A percentile compares a stretch with the other conserved stretches of the same genome.
Conservation (phyloP, 2,888 invertebrate genomes). For the Yponomeuta evonymella region DNA sequence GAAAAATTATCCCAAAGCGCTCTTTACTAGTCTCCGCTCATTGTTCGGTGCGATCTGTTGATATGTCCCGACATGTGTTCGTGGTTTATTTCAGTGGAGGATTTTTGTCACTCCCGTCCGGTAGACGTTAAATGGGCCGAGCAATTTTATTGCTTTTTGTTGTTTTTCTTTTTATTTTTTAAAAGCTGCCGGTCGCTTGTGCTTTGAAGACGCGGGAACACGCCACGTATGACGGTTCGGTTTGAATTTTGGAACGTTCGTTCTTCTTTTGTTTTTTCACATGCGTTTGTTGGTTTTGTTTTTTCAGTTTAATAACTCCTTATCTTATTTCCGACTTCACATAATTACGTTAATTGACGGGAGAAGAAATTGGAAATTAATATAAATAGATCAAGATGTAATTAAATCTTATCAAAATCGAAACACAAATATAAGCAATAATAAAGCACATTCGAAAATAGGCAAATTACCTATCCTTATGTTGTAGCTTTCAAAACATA, state of each 20-base stretch:
- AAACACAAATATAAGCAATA: too few species aligned
- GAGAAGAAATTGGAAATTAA: too few species aligned
- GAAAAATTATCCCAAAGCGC: neutral
- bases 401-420: too few species aligned
- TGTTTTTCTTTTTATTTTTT: slow-evolving; percentile 35
- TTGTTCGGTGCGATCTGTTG: slow-evolving; percentile 31
- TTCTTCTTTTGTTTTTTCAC: neutral
- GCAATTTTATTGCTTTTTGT: slow-evolving; percentile 61
- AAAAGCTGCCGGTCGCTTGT: neutral
- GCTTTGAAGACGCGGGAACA: slow-evolving; percentile 53
- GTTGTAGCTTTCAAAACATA: too few species aligned
- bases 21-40: slow-evolving; percentile 18
- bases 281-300: neutral
- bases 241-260: slow-evolving; percentile 28
- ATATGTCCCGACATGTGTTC: slow-evolving; percentile 66
- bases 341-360: too few species aligned
- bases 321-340: too few species aligned
- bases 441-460: too few species aligned
- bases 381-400: too few species aligned
- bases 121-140: slow-evolving; percentile 73
- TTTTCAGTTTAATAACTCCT: too few species aligned
- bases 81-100: slow-evolving; percentile 70
- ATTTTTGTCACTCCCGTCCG: slow-evolving; percentile 74
- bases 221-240: slow-evolving; percentile 43
- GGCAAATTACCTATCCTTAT: too few species aligned